phyloP scores from a whole-genome alignment of 2,888 invertebrate genomes.

The Strigamia transsilvanica region DNA sequence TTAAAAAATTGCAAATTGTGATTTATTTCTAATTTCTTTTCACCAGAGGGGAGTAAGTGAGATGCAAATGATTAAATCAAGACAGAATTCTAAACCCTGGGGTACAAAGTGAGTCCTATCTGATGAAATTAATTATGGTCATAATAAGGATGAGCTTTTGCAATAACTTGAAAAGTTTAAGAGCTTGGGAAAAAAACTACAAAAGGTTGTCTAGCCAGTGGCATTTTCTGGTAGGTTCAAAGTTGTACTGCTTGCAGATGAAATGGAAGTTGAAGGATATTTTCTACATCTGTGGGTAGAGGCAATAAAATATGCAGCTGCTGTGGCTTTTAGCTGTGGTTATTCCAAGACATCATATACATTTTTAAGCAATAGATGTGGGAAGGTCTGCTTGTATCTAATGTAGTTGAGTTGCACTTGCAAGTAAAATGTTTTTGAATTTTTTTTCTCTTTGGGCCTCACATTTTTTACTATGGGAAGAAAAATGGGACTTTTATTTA shows the following conservation, averaged over 20 bases:
- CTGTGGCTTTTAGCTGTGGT: neutral
- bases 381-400: neutral
- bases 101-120: neutral
- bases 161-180: neutral
- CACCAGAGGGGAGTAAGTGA: neutral
- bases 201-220: neutral
- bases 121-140: conserved; percentile 1
- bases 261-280: neutral
- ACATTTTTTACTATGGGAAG: neutral
- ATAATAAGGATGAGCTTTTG: neutral
- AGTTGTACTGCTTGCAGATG: neutral
- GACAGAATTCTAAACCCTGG: neutral
- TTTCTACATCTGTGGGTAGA: neutral
- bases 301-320: neutral
- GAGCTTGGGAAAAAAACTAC: neutral
- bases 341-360: neutral
- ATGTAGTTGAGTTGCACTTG: neutral
- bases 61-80: conserved; percentile 23
- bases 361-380: neutral
- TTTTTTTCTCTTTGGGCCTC: neutral
- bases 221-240: neutral
- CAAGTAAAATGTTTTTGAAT: neutral
- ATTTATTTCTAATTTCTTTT: neutral
- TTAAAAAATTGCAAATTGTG: neutral
- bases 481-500: too few relatives aligned